These are phyloP conservation scores for Hyaena hyaena DNA, from an alignment of 2,113 vertebrate genomes.

Conservation along the genomic window DNA sequence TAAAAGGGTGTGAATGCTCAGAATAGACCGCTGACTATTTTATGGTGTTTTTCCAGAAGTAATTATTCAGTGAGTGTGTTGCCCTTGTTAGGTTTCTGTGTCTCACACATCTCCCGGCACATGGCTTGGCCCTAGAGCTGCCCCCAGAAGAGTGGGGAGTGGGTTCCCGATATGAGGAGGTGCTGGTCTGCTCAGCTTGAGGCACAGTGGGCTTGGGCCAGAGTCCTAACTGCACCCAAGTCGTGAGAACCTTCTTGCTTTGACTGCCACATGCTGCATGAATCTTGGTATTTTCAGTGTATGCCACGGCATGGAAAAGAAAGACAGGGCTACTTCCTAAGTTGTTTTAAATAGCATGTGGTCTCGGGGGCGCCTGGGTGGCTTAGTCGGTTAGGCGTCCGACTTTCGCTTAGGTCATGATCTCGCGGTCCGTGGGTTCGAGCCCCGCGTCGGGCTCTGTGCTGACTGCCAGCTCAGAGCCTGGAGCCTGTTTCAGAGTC, in stretches of 20 bases:
- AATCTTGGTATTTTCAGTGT: not conserved
- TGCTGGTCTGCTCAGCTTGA: not conserved
- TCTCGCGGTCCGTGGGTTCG: too few species aligned
- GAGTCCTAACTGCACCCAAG: not conserved
- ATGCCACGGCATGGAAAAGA: rapidly evolving
- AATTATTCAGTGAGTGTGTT: not conserved
- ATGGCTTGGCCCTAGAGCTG: not conserved
- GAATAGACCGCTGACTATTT: not conserved
- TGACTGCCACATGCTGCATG: not conserved
- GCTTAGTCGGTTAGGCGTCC: too few species aligned
- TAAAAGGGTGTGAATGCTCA: not conserved
- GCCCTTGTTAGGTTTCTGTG: not conserved
- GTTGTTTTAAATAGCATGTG: not conserved
- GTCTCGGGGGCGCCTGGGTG: too few species aligned
- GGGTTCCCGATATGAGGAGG: not conserved
- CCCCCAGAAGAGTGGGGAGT: not conserved
- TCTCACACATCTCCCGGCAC: not conserved
- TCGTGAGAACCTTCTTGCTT: not conserved
- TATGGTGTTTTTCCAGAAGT: not conserved
- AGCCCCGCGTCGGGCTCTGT: too few species aligned
- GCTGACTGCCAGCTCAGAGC: too few species aligned
- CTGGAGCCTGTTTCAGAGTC: too few species aligned
- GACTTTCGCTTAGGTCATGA: too few species aligned
- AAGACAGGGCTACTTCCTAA: not conserved
- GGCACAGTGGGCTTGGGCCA: not conserved